Evolutionary conservation across 2,113 vertebrate genomes (phyloP), one percentile per base, ranked within the genome.

Genomic region (Etheostoma spectabile): DNA sequence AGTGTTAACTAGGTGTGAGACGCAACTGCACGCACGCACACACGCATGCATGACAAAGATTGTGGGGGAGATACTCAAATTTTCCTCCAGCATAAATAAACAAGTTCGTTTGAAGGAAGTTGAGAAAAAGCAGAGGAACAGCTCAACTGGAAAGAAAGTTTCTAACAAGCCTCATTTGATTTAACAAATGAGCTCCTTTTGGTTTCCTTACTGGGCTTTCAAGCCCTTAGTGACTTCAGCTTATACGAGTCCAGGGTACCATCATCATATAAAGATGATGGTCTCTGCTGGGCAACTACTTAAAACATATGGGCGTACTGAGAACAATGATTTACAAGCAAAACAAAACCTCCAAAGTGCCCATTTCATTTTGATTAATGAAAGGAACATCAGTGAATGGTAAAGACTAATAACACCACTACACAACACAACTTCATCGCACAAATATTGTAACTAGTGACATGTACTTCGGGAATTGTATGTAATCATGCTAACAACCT

Each of bases 1-100:
- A 85, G 81, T 89, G 61, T 86, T 85, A 88, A 87, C 87, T 79
- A 74, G 82, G 86, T 87, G 84, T 84, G 81, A 84, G 87, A 85
- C 4, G 35, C 70, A 60, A 46, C 71, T 4, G 4, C 30, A 30
- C 30, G 4, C 30, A 30, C 30, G 4, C 30, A 30, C 30, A 30
- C 30, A 30, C 30, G 4, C 30, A 30, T 4, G 4, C 30, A 30
- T 0, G 2, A 56, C 8, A 45, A 30, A 69, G 53, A 69, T 6
- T 52, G 15, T 57, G 15, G 18, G 21, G 61, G 38, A 8, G 66
- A 4, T 21, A 3, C 10, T 64, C 62, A 57, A 73, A n/a, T 33
- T 62, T 79, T 72, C 15, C 12, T 71, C 68, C 19, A 56, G 63
- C 30, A 38, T 22, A 19, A 67, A 63, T 68, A 77, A 76, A 69